These are phyloP conservation scores for Menidia menidia DNA, from an alignment of 2,797 vertebrate species.

Conservation along the genomic window DNA sequence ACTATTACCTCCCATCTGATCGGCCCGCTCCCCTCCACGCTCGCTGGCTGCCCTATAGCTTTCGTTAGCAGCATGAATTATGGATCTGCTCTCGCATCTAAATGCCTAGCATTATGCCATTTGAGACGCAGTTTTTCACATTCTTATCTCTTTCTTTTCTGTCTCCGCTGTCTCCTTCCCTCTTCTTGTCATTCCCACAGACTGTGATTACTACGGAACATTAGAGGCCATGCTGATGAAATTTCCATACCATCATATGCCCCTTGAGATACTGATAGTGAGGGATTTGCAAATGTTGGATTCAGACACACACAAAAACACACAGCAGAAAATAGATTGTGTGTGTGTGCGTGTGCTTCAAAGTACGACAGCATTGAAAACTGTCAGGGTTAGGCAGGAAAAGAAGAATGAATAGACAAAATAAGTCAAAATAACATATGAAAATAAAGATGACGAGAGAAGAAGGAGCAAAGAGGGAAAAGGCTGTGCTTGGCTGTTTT, in stretches of 20 bases:
- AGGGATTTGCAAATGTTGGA: conserved; percentile 53
- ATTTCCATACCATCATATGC: conserved; percentile 74
- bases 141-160: conserved; percentile 59
- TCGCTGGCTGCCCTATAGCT: conserved; percentile 70
- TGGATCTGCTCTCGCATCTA: conserved; percentile 78
- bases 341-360: conserved; percentile 1
- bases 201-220: conserved; percentile 60
- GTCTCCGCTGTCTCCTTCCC: conserved; percentile 45
- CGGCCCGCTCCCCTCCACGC: conserved; percentile 61
- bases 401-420: conserved; percentile 24
- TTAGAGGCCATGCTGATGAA: conserved; percentile 60
- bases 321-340: conserved; percentile 24
- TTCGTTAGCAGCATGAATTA: conserved; percentile 82
- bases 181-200: conserved; percentile 42
- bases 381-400: conserved; percentile 24
- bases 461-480: conserved; percentile 16
- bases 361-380: conserved; percentile 26
- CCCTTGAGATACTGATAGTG: conserved; percentile 66
- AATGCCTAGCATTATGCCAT: conserved; percentile 77
- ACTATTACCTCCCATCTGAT: conserved; percentile 71
- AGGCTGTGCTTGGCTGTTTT: conserved; percentile 40
- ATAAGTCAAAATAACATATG: conserved; percentile 29
- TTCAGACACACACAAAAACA: conserved; percentile 2
- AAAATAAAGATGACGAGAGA: conserved; percentile 31
- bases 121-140: conserved; percentile 63